Percentiles rank a stretch among this genome's conserved stretches.
These are phyloP conservation scores for Lasioglossum morio DNA, from an alignment of 2,888 invertebrate species.

Conservation along the genomic window DNA sequence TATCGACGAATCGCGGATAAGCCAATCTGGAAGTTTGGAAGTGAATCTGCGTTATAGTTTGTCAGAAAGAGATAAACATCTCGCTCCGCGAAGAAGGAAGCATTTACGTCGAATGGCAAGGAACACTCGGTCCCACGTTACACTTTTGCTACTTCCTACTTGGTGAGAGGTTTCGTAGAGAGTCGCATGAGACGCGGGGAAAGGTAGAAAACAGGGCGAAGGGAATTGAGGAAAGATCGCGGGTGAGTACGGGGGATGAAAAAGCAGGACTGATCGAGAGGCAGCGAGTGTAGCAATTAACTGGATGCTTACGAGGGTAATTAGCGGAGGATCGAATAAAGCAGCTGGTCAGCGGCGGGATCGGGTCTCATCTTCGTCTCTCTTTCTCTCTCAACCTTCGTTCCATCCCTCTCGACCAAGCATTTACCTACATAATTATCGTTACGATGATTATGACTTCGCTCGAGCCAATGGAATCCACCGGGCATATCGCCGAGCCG, in stretches of 20 bases:
- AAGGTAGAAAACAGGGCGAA: not conserved
- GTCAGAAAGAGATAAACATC: constrained; percentile 8
- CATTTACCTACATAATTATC: constrained; percentile 83
- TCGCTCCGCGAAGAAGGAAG: constrained; percentile 15
- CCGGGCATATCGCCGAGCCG: constrained; percentile 43
- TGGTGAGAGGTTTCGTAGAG: constrained; percentile 48
- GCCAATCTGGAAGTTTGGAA: not conserved
- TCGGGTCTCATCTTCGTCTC: constrained; percentile 58
- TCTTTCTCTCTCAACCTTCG: constrained; percentile 35
- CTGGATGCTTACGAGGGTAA: constrained; percentile 82
- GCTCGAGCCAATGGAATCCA: constrained; percentile 64
- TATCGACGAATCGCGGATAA: not conserved
- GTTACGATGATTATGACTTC: constrained; percentile 81
- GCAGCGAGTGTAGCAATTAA: constrained; percentile 80
- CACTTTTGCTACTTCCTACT: constrained; percentile 70
- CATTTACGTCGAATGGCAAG: constrained; percentile 52
- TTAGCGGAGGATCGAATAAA: constrained; percentile 82
- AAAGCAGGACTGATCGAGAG: constrained; percentile 60
- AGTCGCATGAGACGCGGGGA: constrained; percentile 20
- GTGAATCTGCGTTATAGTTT: constrained; percentile 10
- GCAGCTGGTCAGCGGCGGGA: constrained; percentile 81
- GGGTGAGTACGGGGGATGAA: constrained; percentile 49
- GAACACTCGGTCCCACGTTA: constrained; percentile 78
- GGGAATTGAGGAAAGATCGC: not conserved
- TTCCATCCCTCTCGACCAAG: constrained; percentile 47